These are phyloP conservation scores for Drosophila glabriapex DNA, from an alignment of 2,888 invertebrate species.

Conservation along the genomic window DNA sequence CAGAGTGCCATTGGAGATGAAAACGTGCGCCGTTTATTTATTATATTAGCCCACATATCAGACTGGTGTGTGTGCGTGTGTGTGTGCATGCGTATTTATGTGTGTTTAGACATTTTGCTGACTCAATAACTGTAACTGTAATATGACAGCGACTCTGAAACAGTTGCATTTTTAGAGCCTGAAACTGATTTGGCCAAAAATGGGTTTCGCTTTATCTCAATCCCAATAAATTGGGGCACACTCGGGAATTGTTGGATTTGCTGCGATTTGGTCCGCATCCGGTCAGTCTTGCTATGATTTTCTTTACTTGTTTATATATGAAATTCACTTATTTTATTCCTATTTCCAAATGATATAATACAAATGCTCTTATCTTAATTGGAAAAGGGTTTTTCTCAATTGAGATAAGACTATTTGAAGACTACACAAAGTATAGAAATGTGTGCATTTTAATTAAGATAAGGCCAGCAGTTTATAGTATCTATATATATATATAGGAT, in stretches of 20 bases:
- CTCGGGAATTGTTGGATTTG: not conserved
- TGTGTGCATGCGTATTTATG: no score
- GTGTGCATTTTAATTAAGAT: not conserved
- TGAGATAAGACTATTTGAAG: not conserved
- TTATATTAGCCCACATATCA: not conserved
- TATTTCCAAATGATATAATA: not conserved
- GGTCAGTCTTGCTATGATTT: not conserved
- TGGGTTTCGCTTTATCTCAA: not conserved
- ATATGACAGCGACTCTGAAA: not conserved
- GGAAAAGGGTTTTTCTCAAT: not conserved
- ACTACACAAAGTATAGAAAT: not conserved
- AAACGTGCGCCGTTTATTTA: no score
- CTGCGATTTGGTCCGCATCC: not conserved
- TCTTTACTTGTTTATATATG: not conserved
- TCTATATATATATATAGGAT: not conserved
- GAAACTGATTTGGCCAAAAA: not conserved
- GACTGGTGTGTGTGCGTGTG: not conserved
- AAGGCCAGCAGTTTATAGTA: not conserved
- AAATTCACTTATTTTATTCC: not conserved
- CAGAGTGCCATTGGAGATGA: no score
- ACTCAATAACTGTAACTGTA: not conserved
- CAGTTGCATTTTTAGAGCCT: not conserved
- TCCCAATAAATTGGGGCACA: not conserved
- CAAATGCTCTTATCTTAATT: slow-evolving; percentile 4
- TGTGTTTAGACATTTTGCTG: not conserved